Percentiles rank a stretch among this genome's conserved stretches.
Conservation (phyloP, 2,113 vertebrate species). For the Australoheros scitulus region DNA sequence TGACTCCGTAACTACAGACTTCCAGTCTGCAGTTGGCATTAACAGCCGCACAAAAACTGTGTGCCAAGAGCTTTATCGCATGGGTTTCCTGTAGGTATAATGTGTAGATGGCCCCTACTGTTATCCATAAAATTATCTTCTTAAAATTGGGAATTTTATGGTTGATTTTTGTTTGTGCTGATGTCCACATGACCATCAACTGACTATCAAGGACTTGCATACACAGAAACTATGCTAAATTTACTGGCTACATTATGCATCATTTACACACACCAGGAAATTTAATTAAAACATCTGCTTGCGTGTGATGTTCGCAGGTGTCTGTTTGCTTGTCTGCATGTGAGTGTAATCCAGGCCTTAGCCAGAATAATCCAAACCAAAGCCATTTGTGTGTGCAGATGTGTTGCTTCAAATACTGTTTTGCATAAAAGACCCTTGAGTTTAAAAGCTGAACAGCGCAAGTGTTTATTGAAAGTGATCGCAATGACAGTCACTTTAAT, state of each 20-base stretch:
- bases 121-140: background rate
- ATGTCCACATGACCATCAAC: background rate
- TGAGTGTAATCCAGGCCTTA: background rate
- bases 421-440: background rate
- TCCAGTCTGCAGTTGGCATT: too few species aligned
- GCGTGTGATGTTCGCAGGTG: background rate
- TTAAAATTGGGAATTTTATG: background rate
- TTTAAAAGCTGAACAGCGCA: background rate
- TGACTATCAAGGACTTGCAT: accelerated
- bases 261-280: background rate
- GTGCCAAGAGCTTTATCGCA: too few species aligned
- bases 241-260: background rate
- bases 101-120: background rate
- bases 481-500: background rate
- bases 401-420: accelerated
- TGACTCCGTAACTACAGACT: too few species aligned
- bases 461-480: background rate
- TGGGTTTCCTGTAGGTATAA: background rate
- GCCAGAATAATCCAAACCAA: background rate
- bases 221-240: background rate
- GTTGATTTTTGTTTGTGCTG: background rate
- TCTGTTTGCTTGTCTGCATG: background rate
- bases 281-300: background rate
- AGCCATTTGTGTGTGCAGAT: accelerated
- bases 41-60: too few species aligned